These are phyloP conservation scores for Petrolisthes manimaculis DNA, from an alignment of 2,888 invertebrate species.

Conservation along the genomic window DNA sequence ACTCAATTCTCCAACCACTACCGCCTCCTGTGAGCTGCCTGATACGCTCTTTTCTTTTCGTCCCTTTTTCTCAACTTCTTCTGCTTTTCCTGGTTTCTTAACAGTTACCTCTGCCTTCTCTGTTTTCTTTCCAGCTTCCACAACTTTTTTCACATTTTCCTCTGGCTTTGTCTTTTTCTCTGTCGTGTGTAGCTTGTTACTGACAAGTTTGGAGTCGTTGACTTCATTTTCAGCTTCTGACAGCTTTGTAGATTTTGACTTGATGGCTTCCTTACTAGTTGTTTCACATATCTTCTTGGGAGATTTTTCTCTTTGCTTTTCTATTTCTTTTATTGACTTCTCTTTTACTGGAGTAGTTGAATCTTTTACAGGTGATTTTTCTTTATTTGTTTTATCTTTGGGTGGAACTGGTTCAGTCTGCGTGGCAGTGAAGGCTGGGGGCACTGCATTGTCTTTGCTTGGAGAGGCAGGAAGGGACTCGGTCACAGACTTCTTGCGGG, in stretches of 20 bases:
- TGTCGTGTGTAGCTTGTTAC: background rate
- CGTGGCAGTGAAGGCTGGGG: constrained; percentile 34
- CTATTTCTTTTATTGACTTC: constrained; percentile 20
- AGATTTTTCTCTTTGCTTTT: constrained; percentile 44
- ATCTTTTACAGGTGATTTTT: constrained; percentile 51
- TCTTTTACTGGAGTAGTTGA: constrained; percentile 34
- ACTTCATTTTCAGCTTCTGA: background rate
- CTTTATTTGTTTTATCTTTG: constrained; percentile 25
- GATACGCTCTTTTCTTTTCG: background rate
- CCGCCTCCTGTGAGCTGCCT: constrained; percentile 28
- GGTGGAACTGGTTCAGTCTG: constrained; percentile 32
- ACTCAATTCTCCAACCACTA: constrained; percentile 42
- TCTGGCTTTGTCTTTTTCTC: background rate
- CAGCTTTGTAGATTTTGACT: constrained; percentile 23
- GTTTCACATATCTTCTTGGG: constrained; percentile 22
- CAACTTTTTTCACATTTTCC: constrained; percentile 31
- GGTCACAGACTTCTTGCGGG: constrained; percentile 44
- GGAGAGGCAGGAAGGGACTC: constrained; percentile 56
- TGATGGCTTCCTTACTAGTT: background rate
- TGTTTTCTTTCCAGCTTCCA: constrained; percentile 33
- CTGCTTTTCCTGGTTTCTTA: constrained; percentile 23
- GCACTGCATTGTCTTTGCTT: constrained; percentile 26
- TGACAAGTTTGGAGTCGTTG: background rate
- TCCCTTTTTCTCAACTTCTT: constrained; percentile 15
- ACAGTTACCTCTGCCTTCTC: constrained; percentile 21